Conservation (phyloP, 1,140 invertebrate genomes). For the Bombus superbus region DNA sequence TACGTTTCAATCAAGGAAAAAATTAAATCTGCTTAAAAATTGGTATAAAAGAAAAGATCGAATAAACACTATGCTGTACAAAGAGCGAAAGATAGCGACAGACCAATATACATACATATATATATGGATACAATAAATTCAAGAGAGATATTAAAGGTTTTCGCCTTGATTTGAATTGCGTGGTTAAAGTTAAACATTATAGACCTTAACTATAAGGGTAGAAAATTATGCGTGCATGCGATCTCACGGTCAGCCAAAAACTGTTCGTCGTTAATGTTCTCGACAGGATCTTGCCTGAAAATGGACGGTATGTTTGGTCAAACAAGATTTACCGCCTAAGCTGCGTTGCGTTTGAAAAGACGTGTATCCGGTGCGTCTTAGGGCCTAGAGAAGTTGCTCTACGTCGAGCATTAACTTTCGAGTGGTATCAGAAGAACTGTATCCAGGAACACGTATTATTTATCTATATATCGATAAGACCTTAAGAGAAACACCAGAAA, state of each 20-base stretch:
- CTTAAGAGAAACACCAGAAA: not conserved
- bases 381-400: too few relatives aligned
- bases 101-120: not conserved
- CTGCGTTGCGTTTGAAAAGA: not conserved
- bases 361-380: too few relatives aligned
- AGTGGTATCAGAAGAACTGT: rapidly evolving
- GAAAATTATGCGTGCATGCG: not conserved
- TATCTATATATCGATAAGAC: not conserved
- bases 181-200: too few relatives aligned
- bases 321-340: not conserved
- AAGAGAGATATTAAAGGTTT: too few relatives aligned
- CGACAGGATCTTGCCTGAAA: not conserved
- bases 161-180: too few relatives aligned
- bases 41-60: not conserved
- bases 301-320: not conserved
- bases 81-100: not conserved
- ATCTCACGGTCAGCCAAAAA: too few relatives aligned
- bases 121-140: not conserved
- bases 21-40: not conserved
- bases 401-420: not conserved
- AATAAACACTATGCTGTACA: not conserved
- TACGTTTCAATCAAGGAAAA: not conserved
- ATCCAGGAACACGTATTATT: not conserved
- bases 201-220: too few relatives aligned
- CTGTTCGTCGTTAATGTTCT: not conserved